phyloP scores from a whole-genome alignment of 2,797 vertebrate genomes.

The Aeoliscus strigatus region DNA sequence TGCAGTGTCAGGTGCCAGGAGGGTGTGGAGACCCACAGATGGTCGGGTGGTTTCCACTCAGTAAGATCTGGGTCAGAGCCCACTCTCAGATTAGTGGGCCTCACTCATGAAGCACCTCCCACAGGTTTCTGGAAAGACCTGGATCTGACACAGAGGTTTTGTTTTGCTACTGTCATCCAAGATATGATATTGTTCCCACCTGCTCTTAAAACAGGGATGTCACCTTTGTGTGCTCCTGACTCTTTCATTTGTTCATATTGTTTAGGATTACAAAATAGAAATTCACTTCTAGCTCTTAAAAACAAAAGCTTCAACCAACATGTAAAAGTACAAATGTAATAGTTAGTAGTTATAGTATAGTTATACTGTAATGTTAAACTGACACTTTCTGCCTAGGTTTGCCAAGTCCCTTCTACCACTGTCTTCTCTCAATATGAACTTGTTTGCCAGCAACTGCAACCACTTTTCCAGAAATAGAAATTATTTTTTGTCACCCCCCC shows the following conservation, averaged over 20 bases:
- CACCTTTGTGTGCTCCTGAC: conserved; percentile 30
- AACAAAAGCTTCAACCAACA: conserved; percentile 1
- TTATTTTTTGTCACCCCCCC: too few relatives aligned
- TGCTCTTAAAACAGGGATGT: conserved; percentile 37
- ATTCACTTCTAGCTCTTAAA: neutral
- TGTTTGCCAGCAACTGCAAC: too few relatives aligned
- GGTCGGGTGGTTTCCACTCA: conserved; percentile 79
- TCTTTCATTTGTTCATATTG: conserved; percentile 4
- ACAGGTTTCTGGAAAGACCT: conserved; percentile 63
- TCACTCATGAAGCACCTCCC: conserved; percentile 63
- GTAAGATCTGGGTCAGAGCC: conserved; percentile 73
- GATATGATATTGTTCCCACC: conserved; percentile 41
- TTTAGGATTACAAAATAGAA: neutral
- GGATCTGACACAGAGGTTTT: conserved; percentile 68
- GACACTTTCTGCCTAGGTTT: too few relatives aligned
- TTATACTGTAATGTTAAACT: too few relatives aligned
- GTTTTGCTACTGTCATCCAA: conserved; percentile 47
- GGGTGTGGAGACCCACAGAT: conserved; percentile 79
- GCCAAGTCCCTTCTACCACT: too few relatives aligned
- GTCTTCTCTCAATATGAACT: too few relatives aligned
- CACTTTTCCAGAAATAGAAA: too few relatives aligned
- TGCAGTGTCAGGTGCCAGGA: conserved; percentile 65
- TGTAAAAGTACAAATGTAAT: too few relatives aligned
- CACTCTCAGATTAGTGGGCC: conserved; percentile 72
- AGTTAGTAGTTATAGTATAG: too few relatives aligned